These are phyloP conservation scores for Nebria ingens DNA, from an alignment of 1,140 invertebrate genomes.

Conservation along the genomic window DNA sequence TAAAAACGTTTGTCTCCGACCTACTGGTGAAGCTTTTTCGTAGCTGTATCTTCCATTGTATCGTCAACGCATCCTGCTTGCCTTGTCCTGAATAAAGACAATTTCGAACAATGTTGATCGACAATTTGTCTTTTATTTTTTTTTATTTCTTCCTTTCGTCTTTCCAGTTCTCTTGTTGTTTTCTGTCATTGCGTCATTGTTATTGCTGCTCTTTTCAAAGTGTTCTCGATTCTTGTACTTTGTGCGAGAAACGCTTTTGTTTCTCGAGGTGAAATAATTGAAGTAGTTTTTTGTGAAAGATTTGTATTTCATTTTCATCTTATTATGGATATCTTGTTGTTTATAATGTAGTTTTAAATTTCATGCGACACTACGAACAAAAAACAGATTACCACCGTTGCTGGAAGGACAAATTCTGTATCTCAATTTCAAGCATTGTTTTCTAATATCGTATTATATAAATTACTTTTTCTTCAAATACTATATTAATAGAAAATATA, in stretches of 20 bases:
- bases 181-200: background rate
- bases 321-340: background rate
- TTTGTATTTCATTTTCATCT: background rate
- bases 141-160: no score
- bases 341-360: background rate
- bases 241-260: background rate
- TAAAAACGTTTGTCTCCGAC: conserved; percentile 3
- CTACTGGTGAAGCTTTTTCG: background rate
- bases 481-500: no score
- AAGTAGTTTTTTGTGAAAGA: background rate
- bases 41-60: background rate
- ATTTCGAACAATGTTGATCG: conserved; percentile 9
- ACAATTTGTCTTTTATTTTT: conserved; percentile 2
- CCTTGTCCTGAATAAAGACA: background rate
- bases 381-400: no score
- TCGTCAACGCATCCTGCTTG: background rate
- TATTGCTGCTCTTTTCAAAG: conserved; percentile 5
- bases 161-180: no score
- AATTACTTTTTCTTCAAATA: no score
- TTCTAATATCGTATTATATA: no score
- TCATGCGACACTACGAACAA: no score
- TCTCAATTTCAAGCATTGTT: no score
- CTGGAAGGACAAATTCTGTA: no score
- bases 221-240: background rate
- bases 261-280: background rate